Conservation (phyloP, 1,140 invertebrate species). For the Zaprionus taronus region DNA sequence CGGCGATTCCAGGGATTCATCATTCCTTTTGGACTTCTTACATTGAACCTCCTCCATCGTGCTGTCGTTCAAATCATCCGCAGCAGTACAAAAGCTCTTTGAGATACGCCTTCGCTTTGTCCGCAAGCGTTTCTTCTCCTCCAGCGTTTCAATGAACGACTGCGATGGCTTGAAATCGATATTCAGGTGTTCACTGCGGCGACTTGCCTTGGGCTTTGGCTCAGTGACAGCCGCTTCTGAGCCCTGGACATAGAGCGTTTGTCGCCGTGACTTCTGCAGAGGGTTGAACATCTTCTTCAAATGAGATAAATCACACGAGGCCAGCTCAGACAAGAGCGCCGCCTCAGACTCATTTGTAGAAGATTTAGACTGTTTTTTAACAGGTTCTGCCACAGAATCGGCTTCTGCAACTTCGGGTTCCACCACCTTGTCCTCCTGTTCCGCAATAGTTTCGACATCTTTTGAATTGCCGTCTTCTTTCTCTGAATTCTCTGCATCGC, state of each 20-base stretch:
- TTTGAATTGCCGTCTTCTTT: neutral
- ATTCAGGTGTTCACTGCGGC: slow-evolving; percentile 56
- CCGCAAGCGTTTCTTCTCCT: slow-evolving; percentile 29
- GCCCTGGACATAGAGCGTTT: slow-evolving; percentile 49
- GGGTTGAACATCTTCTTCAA: slow-evolving; percentile 69
- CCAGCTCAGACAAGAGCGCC: slow-evolving; percentile 43
- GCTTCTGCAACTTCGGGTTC: neutral
- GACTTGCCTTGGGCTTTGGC: slow-evolving; percentile 56
- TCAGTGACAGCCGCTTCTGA: slow-evolving; percentile 28
- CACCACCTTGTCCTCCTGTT: neutral
- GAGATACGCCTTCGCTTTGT: slow-evolving; percentile 64
- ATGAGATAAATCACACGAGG: slow-evolving; percentile 59
- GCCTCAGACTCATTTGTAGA: slow-evolving; percentile 39
- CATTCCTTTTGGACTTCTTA: slow-evolving; percentile 32
- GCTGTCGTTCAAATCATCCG: slow-evolving; percentile 39
- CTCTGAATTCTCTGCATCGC: neutral
- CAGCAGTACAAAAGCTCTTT: slow-evolving; percentile 66
- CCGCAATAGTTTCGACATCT: neutral
- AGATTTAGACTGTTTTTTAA: slow-evolving; percentile 10
- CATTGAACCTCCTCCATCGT: neutral
- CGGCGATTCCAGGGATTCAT: neutral
- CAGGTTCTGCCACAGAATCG: neutral
- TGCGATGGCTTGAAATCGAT: slow-evolving; percentile 71
- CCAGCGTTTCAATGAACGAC: slow-evolving; percentile 70
- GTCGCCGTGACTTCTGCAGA: slow-evolving; percentile 65